These are phyloP conservation scores for Noctua comes DNA, from an alignment of 2,888 invertebrate species.

Conservation along the genomic window DNA sequence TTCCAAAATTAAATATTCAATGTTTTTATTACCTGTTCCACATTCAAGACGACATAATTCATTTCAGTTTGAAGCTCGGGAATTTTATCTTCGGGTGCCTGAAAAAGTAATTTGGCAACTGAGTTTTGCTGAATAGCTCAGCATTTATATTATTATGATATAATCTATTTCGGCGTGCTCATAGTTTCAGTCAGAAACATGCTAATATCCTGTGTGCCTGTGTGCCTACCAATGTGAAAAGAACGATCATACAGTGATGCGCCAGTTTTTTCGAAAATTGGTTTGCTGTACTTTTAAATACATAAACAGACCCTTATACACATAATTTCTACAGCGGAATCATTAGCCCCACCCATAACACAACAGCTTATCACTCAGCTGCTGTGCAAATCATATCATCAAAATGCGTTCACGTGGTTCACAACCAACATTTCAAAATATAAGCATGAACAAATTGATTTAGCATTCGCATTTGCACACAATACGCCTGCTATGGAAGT, in stretches of 20 bases:
- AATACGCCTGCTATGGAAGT: slow-evolving; percentile 31
- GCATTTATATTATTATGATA: background rate
- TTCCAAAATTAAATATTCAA: background rate
- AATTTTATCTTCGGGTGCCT: slow-evolving; percentile 73
- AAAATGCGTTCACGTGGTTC: background rate
- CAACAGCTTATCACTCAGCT: background rate
- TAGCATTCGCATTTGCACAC: slow-evolving; percentile 47
- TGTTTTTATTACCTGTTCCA: slow-evolving; percentile 91
- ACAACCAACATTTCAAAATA: slow-evolving; percentile 2
- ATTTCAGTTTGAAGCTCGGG: slow-evolving; percentile 93
- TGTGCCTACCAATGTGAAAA: background rate
- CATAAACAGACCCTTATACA: background rate
- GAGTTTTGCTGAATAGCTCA: background rate
- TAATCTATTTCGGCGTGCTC: background rate
- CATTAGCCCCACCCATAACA: background rate
- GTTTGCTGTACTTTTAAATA: background rate
- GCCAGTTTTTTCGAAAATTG: background rate
- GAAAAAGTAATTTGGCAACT: slow-evolving; percentile 36
- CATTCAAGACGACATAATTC: slow-evolving; percentile 94
- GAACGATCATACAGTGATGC: background rate
- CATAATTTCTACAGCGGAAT: background rate
- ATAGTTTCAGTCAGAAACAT: background rate
- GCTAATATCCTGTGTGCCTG: too few species aligned
- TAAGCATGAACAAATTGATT: slow-evolving; percentile 7
- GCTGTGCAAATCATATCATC: background rate